These are phyloP conservation scores for Gymnothorax reevesii DNA, from an alignment of 2,797 vertebrate species.

Conservation along the genomic window DNA sequence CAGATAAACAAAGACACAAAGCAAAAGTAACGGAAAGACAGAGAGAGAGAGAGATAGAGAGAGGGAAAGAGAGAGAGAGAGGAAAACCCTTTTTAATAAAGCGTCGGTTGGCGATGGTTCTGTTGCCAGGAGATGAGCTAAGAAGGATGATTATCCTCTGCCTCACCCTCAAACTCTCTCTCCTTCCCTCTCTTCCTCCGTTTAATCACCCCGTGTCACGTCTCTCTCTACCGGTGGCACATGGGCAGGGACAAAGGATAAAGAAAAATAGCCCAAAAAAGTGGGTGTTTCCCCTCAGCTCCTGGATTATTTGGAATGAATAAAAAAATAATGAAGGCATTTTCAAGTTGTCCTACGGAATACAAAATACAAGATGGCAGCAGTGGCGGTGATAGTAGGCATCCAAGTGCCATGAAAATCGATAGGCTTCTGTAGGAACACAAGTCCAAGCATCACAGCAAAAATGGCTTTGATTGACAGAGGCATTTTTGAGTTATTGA, in stretches of 20 bases:
- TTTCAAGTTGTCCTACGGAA: background rate
- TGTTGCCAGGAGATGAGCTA: constrained; percentile 31
- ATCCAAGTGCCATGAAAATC: no score
- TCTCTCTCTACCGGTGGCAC: constrained; percentile 59
- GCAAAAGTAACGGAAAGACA: no score
- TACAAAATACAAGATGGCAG: no score
- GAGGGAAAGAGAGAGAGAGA: background rate
- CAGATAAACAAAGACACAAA: no score
- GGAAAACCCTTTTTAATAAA: constrained; percentile 41
- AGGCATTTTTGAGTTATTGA: no score
- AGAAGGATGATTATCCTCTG: constrained; percentile 17
- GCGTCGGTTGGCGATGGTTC: constrained; percentile 19
- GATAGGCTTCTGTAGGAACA: no score
- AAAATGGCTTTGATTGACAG: no score
- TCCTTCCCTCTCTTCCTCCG: constrained; percentile 54
- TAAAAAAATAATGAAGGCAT: no score
- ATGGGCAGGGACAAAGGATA: constrained; percentile 20
- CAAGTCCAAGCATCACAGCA: no score
- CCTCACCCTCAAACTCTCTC: constrained; percentile 41
- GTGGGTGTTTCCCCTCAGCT: background rate
- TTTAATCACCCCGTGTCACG: constrained; percentile 75
- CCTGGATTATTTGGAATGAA: no score
- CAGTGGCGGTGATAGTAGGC: no score
- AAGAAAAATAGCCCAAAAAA: background rate
- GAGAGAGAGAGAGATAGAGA: background rate